These are phyloP conservation scores for Corythaeola cristata DNA, from an alignment of 2,113 vertebrate genomes.

Conservation along the genomic window DNA sequence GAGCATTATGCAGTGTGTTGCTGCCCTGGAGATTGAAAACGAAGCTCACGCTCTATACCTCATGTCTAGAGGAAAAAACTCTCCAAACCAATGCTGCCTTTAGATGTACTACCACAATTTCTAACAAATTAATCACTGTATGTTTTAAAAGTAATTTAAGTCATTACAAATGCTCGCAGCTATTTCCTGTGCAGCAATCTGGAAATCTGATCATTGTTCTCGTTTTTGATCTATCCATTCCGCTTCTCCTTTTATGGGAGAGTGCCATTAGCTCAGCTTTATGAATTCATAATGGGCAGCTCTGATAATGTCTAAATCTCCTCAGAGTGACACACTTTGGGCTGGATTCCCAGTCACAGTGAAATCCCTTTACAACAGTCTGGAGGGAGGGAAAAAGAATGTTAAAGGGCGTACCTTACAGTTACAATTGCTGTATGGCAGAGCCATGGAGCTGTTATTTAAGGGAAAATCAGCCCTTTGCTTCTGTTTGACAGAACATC, in stretches of 20 bases:
- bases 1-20: background rate
- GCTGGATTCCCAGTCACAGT: background rate
- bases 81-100: background rate
- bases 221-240: background rate
- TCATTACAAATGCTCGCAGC: background rate
- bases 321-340: background rate
- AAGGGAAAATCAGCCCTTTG: background rate
- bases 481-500: background rate
- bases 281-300: background rate
- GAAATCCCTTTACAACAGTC: background rate
- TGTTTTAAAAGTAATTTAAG: background rate
- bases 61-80: background rate
- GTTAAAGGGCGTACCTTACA: background rate
- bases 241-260: background rate
- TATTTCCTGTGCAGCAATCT: background rate
- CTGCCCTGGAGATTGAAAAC: background rate
- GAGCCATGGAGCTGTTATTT: background rate
- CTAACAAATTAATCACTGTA: background rate
- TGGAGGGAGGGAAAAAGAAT: background rate
- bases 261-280: background rate
- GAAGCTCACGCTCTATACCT: background rate
- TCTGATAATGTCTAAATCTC: slow-evolving; percentile 25
- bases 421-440: background rate
- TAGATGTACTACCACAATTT: background rate
- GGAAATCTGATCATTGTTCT: background rate